Evolutionary conservation across 2,888 invertebrate genomes (phyloP).

Genomic region (Tenthredo scrophulariae): DNA sequence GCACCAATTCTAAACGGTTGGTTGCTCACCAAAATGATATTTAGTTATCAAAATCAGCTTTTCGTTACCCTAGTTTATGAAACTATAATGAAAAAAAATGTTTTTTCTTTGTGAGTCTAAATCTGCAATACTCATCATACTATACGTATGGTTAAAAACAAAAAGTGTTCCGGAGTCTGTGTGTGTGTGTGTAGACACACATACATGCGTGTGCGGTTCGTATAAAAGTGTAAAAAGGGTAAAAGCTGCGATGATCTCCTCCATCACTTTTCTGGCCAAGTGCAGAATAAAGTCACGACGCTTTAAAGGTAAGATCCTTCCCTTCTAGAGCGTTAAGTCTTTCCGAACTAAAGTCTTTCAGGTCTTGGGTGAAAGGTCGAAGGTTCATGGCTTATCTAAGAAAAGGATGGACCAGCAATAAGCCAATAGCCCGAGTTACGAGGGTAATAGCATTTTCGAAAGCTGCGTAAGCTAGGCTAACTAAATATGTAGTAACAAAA

Average conservation of each 20-base stretch:
- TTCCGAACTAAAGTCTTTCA: constrained; percentile 28
- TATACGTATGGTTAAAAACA: not conserved
- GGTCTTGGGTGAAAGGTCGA: constrained; percentile 39
- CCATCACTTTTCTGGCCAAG: constrained; percentile 27
- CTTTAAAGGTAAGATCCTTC: constrained; percentile 24
- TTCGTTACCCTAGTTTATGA: not conserved
- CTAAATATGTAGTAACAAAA: not conserved
- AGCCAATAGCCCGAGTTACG: constrained; percentile 32
- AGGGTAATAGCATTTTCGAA: constrained; percentile 17
- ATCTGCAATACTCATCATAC: not conserved
- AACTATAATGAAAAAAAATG: not conserved
- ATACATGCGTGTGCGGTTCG: not conserved
- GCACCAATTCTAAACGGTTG: not conserved
- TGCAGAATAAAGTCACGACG: constrained; percentile 18
- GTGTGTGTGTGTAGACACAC: not conserved
- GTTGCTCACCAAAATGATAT: not conserved
- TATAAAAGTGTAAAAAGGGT: not conserved
- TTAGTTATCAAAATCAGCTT: not conserved
- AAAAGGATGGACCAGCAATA: constrained; percentile 39
- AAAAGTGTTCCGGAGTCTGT: not conserved
- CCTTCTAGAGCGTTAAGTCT: constrained; percentile 27
- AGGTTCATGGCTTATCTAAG: constrained; percentile 35
- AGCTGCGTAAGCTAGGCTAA: not conserved
- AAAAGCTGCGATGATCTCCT: constrained; percentile 21
- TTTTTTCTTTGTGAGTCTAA: not conserved